Percentiles rank a stretch among this genome's conserved stretches.
Conservation (phyloP, 2,797 vertebrate genomes). For the Sebastes umbrosus region DNA sequence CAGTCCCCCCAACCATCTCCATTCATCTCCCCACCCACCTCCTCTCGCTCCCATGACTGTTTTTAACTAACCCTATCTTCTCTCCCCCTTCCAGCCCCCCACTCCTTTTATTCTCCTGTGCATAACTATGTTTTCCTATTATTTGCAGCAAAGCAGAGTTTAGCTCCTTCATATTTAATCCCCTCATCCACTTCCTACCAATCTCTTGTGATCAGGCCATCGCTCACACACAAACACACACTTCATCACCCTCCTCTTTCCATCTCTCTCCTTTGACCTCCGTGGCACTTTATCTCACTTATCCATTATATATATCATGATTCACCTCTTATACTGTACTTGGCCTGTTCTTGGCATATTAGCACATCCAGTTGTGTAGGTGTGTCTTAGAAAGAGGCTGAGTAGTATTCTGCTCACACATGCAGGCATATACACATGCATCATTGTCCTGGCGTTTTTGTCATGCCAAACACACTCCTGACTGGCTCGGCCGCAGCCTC, state of each 20-base stretch:
- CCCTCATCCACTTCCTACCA: slow-evolving; percentile 43
- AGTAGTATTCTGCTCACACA: slow-evolving; percentile 66
- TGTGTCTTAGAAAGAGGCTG: slow-evolving; percentile 22
- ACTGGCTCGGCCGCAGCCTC: slow-evolving; percentile 20
- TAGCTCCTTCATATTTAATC: slow-evolving; percentile 75
- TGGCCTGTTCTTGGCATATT: slow-evolving; percentile 40
- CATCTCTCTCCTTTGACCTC: slow-evolving; percentile 37
- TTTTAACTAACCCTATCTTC: slow-evolving; percentile 23
- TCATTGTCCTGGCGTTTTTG: slow-evolving; percentile 71
- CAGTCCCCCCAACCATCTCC: slow-evolving; percentile 42
- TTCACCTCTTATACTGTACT: slow-evolving; percentile 32
- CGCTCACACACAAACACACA: slow-evolving; percentile 14
- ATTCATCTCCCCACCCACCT: slow-evolving; percentile 46
- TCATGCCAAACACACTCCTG: slow-evolving; percentile 72
- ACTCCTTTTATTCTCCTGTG: slow-evolving; percentile 33
- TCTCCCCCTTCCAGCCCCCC: not conserved
- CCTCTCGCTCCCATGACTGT: slow-evolving; percentile 35
- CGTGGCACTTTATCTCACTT: slow-evolving; percentile 54
- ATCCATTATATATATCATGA: slow-evolving; percentile 63
- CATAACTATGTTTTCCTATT: slow-evolving; percentile 47
- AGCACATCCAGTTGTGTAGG: slow-evolving; percentile 30
- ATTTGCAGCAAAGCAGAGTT: slow-evolving; percentile 62
- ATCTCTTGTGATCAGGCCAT: slow-evolving; percentile 29
- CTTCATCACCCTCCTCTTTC: slow-evolving; percentile 27
- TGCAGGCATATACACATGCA: slow-evolving; percentile 64